Evolutionary conservation across 1,140 invertebrate species (phyloP).

Genomic region (Reticulitermes speratus): DNA sequence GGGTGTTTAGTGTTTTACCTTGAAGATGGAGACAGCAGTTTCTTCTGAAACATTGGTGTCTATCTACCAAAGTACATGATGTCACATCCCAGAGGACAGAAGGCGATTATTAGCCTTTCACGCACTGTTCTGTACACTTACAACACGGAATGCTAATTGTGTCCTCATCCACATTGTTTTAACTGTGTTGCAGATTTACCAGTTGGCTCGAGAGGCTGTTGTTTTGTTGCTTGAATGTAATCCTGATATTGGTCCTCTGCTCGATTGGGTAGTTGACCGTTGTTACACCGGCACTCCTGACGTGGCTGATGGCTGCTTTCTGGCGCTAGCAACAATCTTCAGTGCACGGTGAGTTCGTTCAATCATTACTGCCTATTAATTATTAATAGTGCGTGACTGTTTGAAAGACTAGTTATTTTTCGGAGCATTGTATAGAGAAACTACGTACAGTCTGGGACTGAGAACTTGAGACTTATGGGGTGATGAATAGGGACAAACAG

Average conservation of each 20-base stretch:
- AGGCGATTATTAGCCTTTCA: too few species aligned
- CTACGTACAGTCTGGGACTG: not conserved
- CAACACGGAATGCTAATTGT: too few species aligned
- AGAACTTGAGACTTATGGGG: not conserved
- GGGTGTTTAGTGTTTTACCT: too few species aligned
- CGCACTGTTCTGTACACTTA: too few species aligned
- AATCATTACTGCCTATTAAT: not conserved
- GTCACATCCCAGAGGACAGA: too few species aligned
- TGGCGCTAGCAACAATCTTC: slow-evolving; percentile 93
- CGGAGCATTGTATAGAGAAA: not conserved
- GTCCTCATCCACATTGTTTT: too few species aligned
- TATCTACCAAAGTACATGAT: too few species aligned
- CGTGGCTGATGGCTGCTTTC: slow-evolving; percentile 94
- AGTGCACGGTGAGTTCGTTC: slow-evolving; percentile 75
- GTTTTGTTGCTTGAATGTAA: slow-evolving; percentile 94
- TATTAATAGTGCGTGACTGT: not conserved
- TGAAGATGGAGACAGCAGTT: too few species aligned
- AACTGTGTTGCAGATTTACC: slow-evolving; percentile 69
- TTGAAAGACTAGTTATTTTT: slow-evolving; percentile 16
- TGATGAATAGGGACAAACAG: too few species aligned
- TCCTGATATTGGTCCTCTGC: slow-evolving; percentile 85
- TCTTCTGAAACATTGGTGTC: too few species aligned
- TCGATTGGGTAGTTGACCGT: slow-evolving; percentile 97
- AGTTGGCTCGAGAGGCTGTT: slow-evolving; percentile 88
- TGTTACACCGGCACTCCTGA: slow-evolving; percentile 90